Percentiles rank a stretch among this genome's conserved stretches.
Conservation (phyloP, 1,140 invertebrate genomes). For the Elysia chlorotica region DNA sequence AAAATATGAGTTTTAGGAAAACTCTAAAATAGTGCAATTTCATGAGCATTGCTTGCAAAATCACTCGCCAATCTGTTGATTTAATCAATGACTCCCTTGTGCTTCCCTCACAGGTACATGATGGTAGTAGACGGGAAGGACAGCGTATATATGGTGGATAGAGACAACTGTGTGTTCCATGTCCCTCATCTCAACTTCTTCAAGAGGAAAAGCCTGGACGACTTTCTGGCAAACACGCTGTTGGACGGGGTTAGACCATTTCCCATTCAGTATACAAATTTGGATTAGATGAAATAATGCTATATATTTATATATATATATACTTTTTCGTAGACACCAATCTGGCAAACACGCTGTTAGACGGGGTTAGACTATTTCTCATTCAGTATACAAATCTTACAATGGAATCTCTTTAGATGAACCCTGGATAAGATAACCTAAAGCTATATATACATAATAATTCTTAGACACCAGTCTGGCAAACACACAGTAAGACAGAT, state of each 20-base stretch:
- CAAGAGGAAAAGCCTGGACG: conserved; percentile 72
- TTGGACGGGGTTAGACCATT: conserved; percentile 82
- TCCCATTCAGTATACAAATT: background rate
- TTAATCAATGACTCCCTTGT: background rate
- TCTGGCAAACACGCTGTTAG: too few species aligned
- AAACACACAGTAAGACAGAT: too few species aligned
- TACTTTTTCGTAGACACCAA: too few species aligned
- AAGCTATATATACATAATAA: too few species aligned
- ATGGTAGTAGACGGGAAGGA: conserved; percentile 88
- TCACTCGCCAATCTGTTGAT: background rate
- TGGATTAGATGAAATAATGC: background rate
- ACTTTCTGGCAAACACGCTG: conserved; percentile 81
- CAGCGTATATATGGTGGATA: conserved; percentile 91
- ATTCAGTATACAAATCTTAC: too few species aligned
- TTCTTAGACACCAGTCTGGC: too few species aligned
- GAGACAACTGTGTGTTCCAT: conserved; percentile 94
- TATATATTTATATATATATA: background rate
- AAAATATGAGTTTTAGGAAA: background rate
- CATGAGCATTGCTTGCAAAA: background rate
- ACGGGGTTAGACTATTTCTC: too few species aligned
- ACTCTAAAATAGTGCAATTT: background rate
- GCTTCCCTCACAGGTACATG: conserved; percentile 78
- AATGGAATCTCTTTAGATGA: too few species aligned
- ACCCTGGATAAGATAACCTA: too few species aligned
- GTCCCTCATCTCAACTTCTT: conserved; percentile 82